Evolutionary conservation across 2,888 invertebrate species (phyloP), one percentile per base, ranked within the genome.

Genomic region (Ophraella communa): DNA sequence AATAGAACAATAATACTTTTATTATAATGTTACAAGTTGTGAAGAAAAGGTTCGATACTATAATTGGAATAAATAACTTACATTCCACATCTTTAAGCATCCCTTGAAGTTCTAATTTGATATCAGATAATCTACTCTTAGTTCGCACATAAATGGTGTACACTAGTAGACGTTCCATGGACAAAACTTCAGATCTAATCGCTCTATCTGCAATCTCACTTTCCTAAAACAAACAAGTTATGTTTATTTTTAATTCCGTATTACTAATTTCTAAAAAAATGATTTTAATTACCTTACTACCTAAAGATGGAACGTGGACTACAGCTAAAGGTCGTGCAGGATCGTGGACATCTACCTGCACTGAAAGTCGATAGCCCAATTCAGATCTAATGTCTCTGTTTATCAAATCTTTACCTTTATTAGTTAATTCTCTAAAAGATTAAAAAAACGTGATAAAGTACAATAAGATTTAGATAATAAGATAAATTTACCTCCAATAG

Each of bases 101-200:
- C 33, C 87, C 87, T 74, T 89, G 89, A 54, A 94, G 83, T 76
- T 93, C 88, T 68, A 92, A 88, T 80, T 92, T 92, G 30, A 96
- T 87, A 78, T 96, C 95, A 39, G 87, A 87, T 11, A 96, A 85
- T 45, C 96, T 87, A 69, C 93, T 91, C 58, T 93, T 88, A 0
- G 96, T 94, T 71, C 98, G 87, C 61, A 96, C 92, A 78, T 98
- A 96, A 72, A 98, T 96, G 0, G 97, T 97, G 79, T 96, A 96
- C 4, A 97, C 96, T 35, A 98, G 85, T 57, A 98, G 85, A 35
- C 95, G 90, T 84, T 98, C 98, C 89, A 98, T 93, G 4, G 96
- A 96, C n/a, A 98, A 86, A 76, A 94, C 90, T 82, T 96, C 95
- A 21, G 94, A 94, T 72, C 94, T 88, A 44, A 95, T 91, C 11